Conservation (phyloP, 2,113 vertebrate species). For the Cercocebus atys region DNA sequence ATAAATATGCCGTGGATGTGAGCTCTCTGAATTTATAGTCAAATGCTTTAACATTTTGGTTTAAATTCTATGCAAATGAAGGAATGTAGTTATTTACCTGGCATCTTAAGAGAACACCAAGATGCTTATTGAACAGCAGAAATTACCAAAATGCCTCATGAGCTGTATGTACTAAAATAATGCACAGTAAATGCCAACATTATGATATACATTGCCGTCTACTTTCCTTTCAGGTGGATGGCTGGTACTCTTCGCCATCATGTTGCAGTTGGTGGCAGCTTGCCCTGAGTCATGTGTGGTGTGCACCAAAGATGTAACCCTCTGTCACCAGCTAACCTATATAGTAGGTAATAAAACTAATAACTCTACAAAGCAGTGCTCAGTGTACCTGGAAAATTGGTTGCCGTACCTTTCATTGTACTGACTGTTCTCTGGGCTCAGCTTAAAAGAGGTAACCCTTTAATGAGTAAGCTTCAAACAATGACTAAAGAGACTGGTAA, state of each 20-base stretch:
- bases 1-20: neutral
- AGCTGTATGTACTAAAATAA: neutral
- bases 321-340: constrained; percentile 84
- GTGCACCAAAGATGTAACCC: constrained; percentile 82
- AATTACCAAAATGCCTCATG: neutral
- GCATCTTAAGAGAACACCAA: neutral
- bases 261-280: constrained; percentile 57
- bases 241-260: constrained; percentile 77
- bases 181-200: neutral
- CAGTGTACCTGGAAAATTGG: neutral
- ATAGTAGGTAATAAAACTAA: constrained; percentile 79
- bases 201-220: neutral
- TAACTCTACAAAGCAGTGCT: neutral
- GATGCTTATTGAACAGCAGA: neutral
- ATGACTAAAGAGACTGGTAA: neutral
- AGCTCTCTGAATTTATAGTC: neutral
- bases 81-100: neutral
- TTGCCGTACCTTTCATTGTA: neutral
- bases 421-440: neutral
- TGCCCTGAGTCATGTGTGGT: constrained; percentile 83
- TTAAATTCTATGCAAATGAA: neutral
- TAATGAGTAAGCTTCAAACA: neutral
- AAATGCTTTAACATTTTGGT: neutral
- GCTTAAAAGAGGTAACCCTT: constrained; percentile 23
- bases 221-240: constrained; percentile 79